Evolutionary conservation across 2,888 invertebrate genomes (phyloP).

Genomic region (Julus scandinavius): DNA sequence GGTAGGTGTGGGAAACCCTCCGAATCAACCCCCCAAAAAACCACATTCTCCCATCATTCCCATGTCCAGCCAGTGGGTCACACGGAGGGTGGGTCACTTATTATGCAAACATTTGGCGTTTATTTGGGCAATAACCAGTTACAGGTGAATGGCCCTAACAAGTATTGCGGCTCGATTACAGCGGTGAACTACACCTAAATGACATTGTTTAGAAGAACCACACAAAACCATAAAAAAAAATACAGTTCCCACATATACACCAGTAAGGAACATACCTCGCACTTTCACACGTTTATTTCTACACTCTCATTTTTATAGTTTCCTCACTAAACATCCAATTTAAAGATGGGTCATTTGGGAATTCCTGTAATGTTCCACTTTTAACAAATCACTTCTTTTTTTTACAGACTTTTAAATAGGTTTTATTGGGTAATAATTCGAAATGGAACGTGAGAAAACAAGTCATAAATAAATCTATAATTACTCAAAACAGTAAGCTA

Average conservation of each 20-base stretch:
- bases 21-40: not conserved
- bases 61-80: slow-evolving; percentile 8
- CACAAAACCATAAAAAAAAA: not conserved
- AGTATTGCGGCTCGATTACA: not conserved
- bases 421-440: no score
- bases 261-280: no score
- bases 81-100: not conserved
- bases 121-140: slow-evolving; percentile 16
- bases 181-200: not conserved
- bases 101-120: not conserved
- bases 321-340: no score
- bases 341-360: no score
- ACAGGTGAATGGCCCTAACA: not conserved
- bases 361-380: no score
- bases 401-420: no score
- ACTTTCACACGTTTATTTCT: not conserved
- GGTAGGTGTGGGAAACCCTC: not conserved
- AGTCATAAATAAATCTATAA: no score
- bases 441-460: no score
- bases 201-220: not conserved
- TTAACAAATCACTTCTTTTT: no score
- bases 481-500: no score
- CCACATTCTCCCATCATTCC: not conserved
- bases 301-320: no score
- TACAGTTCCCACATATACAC: not conserved